phyloP scores from a whole-genome alignment of 2,797 vertebrate species.

The Sorex maritimensis region DNA sequence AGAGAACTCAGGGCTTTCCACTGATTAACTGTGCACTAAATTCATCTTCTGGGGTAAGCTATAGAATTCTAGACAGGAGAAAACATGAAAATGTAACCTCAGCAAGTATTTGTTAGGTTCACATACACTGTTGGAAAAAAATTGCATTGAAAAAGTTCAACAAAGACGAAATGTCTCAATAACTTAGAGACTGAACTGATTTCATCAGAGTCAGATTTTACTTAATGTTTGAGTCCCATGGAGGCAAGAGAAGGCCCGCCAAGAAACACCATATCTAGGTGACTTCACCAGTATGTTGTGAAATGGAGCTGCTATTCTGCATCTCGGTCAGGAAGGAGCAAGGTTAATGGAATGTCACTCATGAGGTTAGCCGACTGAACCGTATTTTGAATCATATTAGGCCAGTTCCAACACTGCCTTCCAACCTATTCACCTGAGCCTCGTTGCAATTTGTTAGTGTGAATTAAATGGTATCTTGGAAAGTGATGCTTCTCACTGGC shows the following conservation, averaged over 20 bases:
- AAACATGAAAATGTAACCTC: background rate
- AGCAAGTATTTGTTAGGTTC: background rate
- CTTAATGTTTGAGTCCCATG: background rate
- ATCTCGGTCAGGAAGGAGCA: background rate
- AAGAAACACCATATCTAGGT: background rate
- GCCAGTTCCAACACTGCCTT: background rate
- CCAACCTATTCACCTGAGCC: background rate
- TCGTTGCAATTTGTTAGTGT: background rate
- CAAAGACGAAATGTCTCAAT: background rate
- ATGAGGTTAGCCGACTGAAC: background rate
- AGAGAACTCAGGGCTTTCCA: background rate
- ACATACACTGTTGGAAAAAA: background rate
- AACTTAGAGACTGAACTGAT: background rate
- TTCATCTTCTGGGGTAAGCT: background rate
- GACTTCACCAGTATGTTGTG: background rate
- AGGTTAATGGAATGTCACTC: background rate
- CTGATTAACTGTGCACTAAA: background rate
- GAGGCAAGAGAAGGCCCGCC: background rate
- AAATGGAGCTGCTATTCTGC: background rate
- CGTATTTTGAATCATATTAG: background rate
- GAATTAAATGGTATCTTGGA: constrained; percentile 16
- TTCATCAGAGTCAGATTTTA: constrained; percentile 18
- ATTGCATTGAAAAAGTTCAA: background rate
- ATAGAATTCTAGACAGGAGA: background rate
- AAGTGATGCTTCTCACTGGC: constrained; percentile 30